Evolutionary conservation across 2,888 invertebrate genomes (phyloP), one percentile per base, ranked within the genome.

Genomic region (Dyspetes luteomarginatus): DNA sequence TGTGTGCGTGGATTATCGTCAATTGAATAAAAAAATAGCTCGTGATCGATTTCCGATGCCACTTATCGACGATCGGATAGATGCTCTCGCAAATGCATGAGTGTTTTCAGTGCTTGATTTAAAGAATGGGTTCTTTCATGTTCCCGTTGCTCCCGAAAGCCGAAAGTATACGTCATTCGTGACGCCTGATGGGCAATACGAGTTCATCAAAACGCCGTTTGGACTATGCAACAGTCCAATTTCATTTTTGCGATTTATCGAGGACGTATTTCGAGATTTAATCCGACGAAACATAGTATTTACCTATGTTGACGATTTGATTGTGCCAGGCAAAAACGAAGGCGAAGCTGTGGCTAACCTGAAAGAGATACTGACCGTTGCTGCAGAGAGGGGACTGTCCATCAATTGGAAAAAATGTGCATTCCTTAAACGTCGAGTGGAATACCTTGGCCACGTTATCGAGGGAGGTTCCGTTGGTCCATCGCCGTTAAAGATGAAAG

Each of bases 151-250:
- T 0, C 60, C 77, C 45, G 74, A 78, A 0, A 85, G 85, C 58
- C 45, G 62, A n/a, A 77, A 85, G 58, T 87, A 83, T 43, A 87
- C 88, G 4, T 71, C 84, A 5, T 87, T 88, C 28, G 84, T 86
- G 2, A 83, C 80, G 0, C 85, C 65, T 0, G 68, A 58, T 4
- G 82, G 82, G 0, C 83, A 84, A 22, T 87, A 78, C 43, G 78
- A 85, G 28, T 86, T 87, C 55, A 12, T 69, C 2, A 83, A 71
- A 12, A 55, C 56, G 0, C 82, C 76, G 12, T 82, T 82, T 30
- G 76, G 79, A 9, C 58, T 82, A 3, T 65, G 65, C 5, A 75
- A 69, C 15, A 60, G 73, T 9, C 75, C 82, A 0, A 45, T 60
- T 7, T 73, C 82, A 15, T 78, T 84, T 22, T 84, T 89, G 74